phyloP scores from a whole-genome alignment of 2,113 vertebrate species.

The Cairina moschata region DNA sequence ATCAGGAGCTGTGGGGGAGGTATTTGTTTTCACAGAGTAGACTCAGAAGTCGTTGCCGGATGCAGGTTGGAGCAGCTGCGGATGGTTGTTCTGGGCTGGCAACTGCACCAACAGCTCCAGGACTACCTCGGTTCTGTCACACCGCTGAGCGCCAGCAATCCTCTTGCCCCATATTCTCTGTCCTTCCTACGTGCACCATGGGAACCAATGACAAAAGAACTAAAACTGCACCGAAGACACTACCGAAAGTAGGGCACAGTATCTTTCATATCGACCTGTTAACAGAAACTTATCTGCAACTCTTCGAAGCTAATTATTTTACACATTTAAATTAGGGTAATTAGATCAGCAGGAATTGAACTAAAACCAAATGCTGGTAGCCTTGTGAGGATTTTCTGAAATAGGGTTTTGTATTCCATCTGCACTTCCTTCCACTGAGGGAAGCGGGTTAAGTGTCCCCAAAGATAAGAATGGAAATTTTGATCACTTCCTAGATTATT shows the following conservation, averaged over 20 bases:
- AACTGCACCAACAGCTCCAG: background rate
- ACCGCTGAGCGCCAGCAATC: background rate
- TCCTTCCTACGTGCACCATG: background rate
- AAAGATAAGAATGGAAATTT: background rate
- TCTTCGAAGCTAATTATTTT: conserved; percentile 43
- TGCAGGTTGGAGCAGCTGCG: fast-evolving
- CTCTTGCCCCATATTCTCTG: background rate
- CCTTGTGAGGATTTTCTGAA: conserved; percentile 27
- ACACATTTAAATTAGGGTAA: conserved; percentile 38
- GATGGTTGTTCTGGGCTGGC: background rate
- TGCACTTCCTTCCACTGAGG: background rate
- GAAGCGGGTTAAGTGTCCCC: background rate
- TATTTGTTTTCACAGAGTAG: background rate
- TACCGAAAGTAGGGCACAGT: conserved; percentile 4
- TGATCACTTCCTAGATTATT: background rate
- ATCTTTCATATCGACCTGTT: background rate
- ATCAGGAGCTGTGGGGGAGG: background rate
- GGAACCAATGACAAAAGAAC: conserved; percentile 15
- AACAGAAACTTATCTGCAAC: background rate
- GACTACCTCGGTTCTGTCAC: fast-evolving
- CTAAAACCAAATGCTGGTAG: background rate
- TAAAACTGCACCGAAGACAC: background rate
- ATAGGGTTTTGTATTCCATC: background rate
- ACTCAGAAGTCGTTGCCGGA: background rate
- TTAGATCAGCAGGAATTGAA: conserved; percentile 48